phyloP scores from a whole-genome alignment of 1,140 invertebrate species.

The Schlechtendalia chinensis region DNA sequence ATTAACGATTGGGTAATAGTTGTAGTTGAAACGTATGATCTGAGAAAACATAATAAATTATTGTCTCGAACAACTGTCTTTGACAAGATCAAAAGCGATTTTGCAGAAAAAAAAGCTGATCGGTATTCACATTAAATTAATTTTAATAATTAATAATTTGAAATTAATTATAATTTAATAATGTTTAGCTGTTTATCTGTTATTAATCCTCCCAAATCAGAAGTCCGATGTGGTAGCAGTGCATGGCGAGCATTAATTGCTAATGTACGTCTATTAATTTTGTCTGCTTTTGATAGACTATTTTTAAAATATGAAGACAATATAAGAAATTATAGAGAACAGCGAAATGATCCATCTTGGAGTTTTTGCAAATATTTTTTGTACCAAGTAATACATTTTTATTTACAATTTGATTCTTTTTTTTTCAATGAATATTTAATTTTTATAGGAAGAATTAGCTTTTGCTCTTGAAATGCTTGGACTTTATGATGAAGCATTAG shows the following conservation, averaged over 20 bases:
- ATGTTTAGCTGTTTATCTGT: conserved; percentile 78
- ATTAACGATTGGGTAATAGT: conserved; percentile 92
- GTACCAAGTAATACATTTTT: conserved; percentile 67
- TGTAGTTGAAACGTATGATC: conserved; percentile 87
- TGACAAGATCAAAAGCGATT: conserved; percentile 92
- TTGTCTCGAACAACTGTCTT: conserved; percentile 87
- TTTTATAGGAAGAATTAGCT: conserved; percentile 86
- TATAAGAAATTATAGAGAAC: conserved; percentile 85
- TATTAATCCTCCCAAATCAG: conserved; percentile 84
- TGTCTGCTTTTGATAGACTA: conserved; percentile 83
- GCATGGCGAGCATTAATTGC: conserved; percentile 78
- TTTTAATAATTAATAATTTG: neutral
- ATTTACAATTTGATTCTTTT: neutral
- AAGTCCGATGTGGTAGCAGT: conserved; percentile 83
- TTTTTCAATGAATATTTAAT: conserved; percentile 55
- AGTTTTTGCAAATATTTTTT: conserved; percentile 93
- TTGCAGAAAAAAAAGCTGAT: conserved; percentile 83
- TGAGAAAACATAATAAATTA: conserved; percentile 86
- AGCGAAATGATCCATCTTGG: conserved; percentile 86
- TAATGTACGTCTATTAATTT: conserved; percentile 77
- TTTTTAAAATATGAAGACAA: conserved; percentile 85
- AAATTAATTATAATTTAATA: neutral
- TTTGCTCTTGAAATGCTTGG: conserved; percentile 93
- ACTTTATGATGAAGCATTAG: conserved; percentile 87
- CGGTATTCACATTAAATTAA: conserved; percentile 59